These are phyloP conservation scores for Aptenodytes forsteri DNA, from an alignment of 2,113 vertebrate genomes.

Conservation along the genomic window DNA sequence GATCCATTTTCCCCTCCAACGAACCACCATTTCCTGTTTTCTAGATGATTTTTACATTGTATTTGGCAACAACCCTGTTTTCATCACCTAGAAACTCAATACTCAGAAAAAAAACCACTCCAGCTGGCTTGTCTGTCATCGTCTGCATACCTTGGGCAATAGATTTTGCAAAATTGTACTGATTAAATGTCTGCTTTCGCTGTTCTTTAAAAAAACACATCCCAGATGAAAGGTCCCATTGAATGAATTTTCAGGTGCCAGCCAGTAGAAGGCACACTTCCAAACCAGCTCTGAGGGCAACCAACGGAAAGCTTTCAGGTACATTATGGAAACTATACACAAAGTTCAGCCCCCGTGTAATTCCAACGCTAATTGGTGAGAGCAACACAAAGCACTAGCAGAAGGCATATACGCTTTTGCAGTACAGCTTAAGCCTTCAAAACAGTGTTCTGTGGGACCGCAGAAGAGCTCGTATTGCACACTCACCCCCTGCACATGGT, in stretches of 20 bases:
- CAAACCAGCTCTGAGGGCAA: background rate
- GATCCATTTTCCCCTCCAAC: background rate
- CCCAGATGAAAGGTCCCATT: background rate
- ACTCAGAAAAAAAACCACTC: conserved; percentile 6
- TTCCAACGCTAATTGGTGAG: background rate
- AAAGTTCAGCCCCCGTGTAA: background rate
- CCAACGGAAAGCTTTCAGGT: background rate
- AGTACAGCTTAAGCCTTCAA: background rate
- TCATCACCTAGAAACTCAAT: conserved; percentile 49
- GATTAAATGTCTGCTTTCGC: background rate
- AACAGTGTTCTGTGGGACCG: background rate
- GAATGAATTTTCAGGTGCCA: background rate
- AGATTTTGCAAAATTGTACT: background rate
- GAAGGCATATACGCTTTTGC: background rate
- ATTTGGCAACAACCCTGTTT: conserved; percentile 58
- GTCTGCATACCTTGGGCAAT: background rate
- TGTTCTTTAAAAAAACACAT: background rate
- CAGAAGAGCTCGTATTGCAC: rapidly evolving
- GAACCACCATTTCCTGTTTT: conserved; percentile 62
- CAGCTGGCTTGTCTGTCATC: background rate
- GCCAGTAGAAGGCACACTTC: background rate
- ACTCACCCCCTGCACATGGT: background rate
- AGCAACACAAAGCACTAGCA: background rate
- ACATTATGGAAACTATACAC: background rate
- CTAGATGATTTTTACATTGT: conserved; percentile 43